These are phyloP conservation scores for Oscheius sp. DNA, from an alignment of 1,140 invertebrate genomes.

Conservation along the genomic window DNA sequence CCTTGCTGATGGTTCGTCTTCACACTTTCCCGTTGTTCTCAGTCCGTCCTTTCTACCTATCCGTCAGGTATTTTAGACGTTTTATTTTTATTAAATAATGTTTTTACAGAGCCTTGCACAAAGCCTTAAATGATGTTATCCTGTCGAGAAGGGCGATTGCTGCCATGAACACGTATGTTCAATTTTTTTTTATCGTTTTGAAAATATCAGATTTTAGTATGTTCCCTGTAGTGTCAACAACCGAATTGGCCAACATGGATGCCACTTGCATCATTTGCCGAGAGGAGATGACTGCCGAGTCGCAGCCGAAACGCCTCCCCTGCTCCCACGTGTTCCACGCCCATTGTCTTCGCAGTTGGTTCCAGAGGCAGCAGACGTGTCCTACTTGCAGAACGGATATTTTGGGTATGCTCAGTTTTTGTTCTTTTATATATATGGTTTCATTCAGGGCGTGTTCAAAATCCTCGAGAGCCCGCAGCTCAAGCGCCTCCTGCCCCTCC, in stretches of 20 bases:
- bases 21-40: conserved; percentile 97
- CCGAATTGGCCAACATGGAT: conserved; percentile 71
- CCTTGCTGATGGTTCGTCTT: conserved; percentile 91
- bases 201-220: conserved; percentile 10
- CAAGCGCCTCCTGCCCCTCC: conserved; percentile 15
- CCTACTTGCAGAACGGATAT: conserved; percentile 97
- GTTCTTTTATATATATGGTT: not conserved
- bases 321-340: conserved; percentile 99
- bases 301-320: conserved; percentile 88
- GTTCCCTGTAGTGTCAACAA: conserved; percentile 24
- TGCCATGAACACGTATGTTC: conserved; percentile 57
- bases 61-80: conserved; percentile 70
- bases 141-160: conserved; percentile 78
- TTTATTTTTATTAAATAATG: not conserved
- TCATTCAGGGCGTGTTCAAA: not conserved
- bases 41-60: conserved; percentile 97
- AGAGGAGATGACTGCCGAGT: conserved; percentile 74
- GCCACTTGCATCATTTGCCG: conserved; percentile 99
- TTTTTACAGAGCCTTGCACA: conserved; percentile 77
- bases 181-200: not conserved
- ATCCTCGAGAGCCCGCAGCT: conserved; percentile 15
- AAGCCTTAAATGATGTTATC: conserved; percentile 94
- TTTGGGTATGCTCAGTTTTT: conserved; percentile 66
- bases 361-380: conserved; percentile 98
- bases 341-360: conserved; percentile 95